Percentiles rank a stretch among this genome's conserved stretches.
These are phyloP conservation scores for Pristionchus maxplancki DNA, from an alignment of 2,888 invertebrate genomes.

Conservation along the genomic window DNA sequence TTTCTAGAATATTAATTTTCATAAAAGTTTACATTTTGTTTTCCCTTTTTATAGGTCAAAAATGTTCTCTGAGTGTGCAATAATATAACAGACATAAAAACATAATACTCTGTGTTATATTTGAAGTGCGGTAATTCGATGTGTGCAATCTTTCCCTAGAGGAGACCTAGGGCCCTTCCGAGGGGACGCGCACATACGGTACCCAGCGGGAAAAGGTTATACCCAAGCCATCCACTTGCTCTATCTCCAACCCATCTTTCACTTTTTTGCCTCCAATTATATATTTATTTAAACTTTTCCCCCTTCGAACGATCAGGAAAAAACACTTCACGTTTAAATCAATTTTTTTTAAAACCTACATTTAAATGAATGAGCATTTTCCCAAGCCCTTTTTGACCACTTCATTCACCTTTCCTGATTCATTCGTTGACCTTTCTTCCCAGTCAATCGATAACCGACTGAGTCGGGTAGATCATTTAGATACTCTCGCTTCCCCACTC, in stretches of 20 bases:
- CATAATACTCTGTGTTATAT: not conserved
- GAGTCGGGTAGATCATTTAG: slow-evolving; percentile 16
- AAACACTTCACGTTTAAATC: too few relatives aligned
- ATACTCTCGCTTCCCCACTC: slow-evolving; percentile 6
- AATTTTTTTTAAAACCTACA: too few relatives aligned
- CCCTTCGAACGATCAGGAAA: too few relatives aligned
- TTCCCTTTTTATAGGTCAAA: not conserved
- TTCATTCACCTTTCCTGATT: too few relatives aligned
- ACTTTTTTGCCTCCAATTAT: not conserved
- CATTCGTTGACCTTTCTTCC: too few relatives aligned
- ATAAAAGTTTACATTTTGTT: not conserved
- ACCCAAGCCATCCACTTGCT: slow-evolving; percentile 11
- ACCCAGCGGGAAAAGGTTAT: not conserved
- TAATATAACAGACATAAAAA: not conserved
- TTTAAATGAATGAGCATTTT: too few relatives aligned
- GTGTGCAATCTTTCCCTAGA: not conserved
- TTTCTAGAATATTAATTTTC: not conserved
- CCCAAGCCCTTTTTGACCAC: too few relatives aligned
- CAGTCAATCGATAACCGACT: not conserved
- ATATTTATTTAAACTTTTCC: not conserved
- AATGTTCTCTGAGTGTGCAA: too few relatives aligned
- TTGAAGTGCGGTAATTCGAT: slow-evolving; percentile 14
- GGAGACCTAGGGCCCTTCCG: not conserved
- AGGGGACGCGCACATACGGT: slow-evolving; percentile 23
- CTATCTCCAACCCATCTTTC: not conserved